Evolutionary conservation across 2,888 invertebrate genomes (phyloP).

Genomic region (Germaria angustata): DNA sequence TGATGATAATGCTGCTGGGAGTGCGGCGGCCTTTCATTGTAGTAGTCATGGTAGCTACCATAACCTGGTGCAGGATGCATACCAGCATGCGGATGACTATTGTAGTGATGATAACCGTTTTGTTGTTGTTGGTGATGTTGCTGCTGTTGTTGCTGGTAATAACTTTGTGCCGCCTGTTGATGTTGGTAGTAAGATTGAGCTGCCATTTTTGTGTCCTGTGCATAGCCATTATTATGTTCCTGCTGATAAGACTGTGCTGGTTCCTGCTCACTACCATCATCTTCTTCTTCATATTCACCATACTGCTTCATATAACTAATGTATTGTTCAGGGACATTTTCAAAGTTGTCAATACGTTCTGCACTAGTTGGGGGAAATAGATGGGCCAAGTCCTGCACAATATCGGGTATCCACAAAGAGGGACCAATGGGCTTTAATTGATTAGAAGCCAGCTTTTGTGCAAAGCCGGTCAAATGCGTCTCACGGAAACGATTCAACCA

Average conservation of each 20-base stretch:
- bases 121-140: slow-evolving; percentile 65
- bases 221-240: slow-evolving; percentile 64
- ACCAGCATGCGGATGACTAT: slow-evolving; percentile 54
- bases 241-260: slow-evolving; percentile 43
- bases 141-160: slow-evolving; percentile 71
- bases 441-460: slow-evolving; percentile 75
- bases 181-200: slow-evolving; percentile 71
- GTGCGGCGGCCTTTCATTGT: slow-evolving; percentile 71
- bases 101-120: slow-evolving; percentile 70
- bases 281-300: slow-evolving; percentile 77
- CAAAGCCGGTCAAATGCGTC: slow-evolving; percentile 75
- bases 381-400: slow-evolving; percentile 76
- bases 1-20: slow-evolving; percentile 67
- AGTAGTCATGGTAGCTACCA: slow-evolving; percentile 67
- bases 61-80: slow-evolving; percentile 59
- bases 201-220: slow-evolving; percentile 24
- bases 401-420: slow-evolving; percentile 76
- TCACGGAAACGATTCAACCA: slow-evolving; percentile 78
- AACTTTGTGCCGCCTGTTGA: slow-evolving; percentile 72
- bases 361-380: slow-evolving; percentile 76
- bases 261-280: slow-evolving; percentile 70
- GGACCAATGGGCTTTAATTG: slow-evolving; percentile 75
- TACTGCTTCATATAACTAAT: slow-evolving; percentile 77
- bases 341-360: slow-evolving; percentile 75
- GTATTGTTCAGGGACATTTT: slow-evolving; percentile 76